A percentile compares a stretch with the other conserved stretches of the same genome.
Conservation (phyloP, 2,113 vertebrate genomes). For the Dermatemys mawii region DNA sequence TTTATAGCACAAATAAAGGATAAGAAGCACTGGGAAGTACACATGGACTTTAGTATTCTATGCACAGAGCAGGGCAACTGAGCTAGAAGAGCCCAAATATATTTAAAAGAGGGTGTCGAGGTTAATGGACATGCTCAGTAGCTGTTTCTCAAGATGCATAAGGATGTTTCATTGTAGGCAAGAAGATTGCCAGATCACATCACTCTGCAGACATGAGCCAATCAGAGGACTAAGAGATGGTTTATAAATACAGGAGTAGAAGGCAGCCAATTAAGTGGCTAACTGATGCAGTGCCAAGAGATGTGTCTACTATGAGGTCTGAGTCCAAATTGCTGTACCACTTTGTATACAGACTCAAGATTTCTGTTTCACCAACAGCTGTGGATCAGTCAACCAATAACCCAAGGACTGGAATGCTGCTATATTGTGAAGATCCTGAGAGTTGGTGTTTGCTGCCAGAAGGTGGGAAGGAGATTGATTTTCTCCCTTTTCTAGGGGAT, state of each 20-base stretch:
- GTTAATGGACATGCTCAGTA: neutral
- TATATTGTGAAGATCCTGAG: neutral
- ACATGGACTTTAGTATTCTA: neutral
- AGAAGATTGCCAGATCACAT: neutral
- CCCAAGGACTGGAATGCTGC: neutral
- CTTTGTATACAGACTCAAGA: neutral
- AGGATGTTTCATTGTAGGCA: neutral
- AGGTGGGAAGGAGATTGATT: no score
- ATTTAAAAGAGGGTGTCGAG: neutral
- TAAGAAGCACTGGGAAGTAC: neutral
- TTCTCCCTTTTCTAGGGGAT: neutral
- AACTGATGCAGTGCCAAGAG: neutral
- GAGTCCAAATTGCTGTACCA: neutral
- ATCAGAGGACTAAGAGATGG: fast-evolving
- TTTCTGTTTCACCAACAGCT: neutral
- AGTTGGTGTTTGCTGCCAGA: neutral
- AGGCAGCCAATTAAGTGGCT: neutral
- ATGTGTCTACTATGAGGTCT: neutral
- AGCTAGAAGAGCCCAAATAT: neutral
- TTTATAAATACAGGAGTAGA: neutral
- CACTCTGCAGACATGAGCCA: neutral
- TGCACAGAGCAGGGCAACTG: fast-evolving
- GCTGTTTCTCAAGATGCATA: neutral
- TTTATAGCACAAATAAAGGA: neutral
- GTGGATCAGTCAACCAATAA: neutral